Evolutionary conservation across 2,888 invertebrate species (phyloP), one percentile per base, ranked within the genome.

Genomic region (Dilophus febrilis): DNA sequence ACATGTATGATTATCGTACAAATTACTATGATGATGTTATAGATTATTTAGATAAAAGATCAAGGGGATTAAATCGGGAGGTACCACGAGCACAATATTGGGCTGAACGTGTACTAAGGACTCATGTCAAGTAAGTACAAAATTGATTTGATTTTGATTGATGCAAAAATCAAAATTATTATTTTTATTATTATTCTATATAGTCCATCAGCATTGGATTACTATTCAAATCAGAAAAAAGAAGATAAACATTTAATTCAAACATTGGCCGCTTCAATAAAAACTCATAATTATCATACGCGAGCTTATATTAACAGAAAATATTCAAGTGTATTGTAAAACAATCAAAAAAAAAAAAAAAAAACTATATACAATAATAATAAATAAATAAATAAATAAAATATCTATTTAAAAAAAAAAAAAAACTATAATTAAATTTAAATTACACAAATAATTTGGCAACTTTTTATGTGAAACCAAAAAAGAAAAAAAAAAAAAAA

Each of bases 1-100:
- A 85, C 59, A 67, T 84, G 59, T 81, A 79, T 64, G 77, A 85
- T 59, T 87, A 86, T 65, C 74, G 79, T 64, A 74, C 76, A 61
- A 85, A 82, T 64, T 87, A 87, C 59, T 87, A 86, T 62, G 76
- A 85, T 56, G 85, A 86, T 56, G 77, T 83, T 44, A 82, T 87
- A 59, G 76, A 78, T 54, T 87, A 79, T 64, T 61, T 87, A 62
- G 79, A 87, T 59, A 74, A 77, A 54, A 71, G 81, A 50, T 72
- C 77, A 60, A 68, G 68, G 48, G 86, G 86, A 1, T 54, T 74
- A 38, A 46, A 53, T 17, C 70, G 77, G 37, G 85, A 85, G 49
- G 67, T 70, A 44, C 87, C 86, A 2, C 68, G 76, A 40, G 74
- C 86, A 13, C 82, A 86, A 62, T 85, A 84, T 26, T 87, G 87